Evolutionary conservation across 2,113 vertebrate genomes (phyloP), one percentile per base, ranked within the genome.

Genomic region (Sceloporus undulatus): DNA sequence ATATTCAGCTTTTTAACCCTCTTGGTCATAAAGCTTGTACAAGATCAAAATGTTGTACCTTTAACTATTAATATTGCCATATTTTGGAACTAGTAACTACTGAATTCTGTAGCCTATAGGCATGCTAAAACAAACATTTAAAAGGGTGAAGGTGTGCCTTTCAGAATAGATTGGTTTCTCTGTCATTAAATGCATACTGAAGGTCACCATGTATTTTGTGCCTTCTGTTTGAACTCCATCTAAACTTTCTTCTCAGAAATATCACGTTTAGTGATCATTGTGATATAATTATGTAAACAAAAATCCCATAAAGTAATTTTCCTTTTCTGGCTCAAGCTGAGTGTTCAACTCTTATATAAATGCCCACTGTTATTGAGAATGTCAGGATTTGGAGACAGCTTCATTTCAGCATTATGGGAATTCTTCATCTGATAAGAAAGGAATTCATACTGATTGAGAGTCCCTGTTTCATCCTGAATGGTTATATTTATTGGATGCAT

Each of bases 381-480:
- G 25, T 71, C 23, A 38, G 5, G 4, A n/a, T 54, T 56, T 70
- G 65, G 66, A 80, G 59, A 62, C 9, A 29, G 73, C 29, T 85
- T 62, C n/a, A 76, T 23, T 76, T 74, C 52, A 85, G 23, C n/a
- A 16, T 75, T 85, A 85, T 25, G 34, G 40, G 40, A 65, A 76
- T 81, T 87, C n/a, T 85, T 85, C 48, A n/a, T 74, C 59, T 85
- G n/a, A 85, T 14, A 18, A 75, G n/a, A 70, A 59, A 62, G 23
- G 54, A 40, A 9, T 75, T 54, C 6, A 7, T 42, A 75, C n/a
- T 25, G 71, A 59, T n/a, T 40, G 14, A 27, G 29, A 29, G 42
- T 79, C 19, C 42, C 65, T 29, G 23, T 62, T 62, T 62, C 59
- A 62, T 81, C 54, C 81, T 81, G 52, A 13, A 54, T n/a, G 8